These are phyloP conservation scores for Micropoecilia bifurca DNA, from an alignment of 2,797 vertebrate species.

Conservation along the genomic window DNA sequence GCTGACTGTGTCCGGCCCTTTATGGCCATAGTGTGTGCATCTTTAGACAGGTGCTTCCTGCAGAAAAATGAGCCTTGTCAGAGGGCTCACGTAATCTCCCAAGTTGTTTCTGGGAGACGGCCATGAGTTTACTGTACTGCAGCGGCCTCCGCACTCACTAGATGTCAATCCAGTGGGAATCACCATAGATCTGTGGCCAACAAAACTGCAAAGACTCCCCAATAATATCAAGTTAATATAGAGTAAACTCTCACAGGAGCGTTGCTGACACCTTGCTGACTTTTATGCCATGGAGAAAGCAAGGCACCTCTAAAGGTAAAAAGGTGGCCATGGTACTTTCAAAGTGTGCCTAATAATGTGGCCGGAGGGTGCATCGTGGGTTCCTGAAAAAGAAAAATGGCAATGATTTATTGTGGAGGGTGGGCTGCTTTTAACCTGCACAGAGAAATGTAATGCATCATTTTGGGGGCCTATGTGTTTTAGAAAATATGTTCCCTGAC, in stretches of 20 bases:
- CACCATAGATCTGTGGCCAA: neutral
- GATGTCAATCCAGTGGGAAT: neutral
- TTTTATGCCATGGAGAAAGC: too few species aligned
- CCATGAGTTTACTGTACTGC: neutral
- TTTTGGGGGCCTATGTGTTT: neutral
- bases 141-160: neutral
- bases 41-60: neutral
- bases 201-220: neutral
- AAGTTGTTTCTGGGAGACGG: neutral
- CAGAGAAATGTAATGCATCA: neutral
- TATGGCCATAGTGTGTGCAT: neutral
- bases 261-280: neutral
- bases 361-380: neutral
- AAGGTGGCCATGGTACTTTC: neutral
- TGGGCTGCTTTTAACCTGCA: conserved; percentile 25
- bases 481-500: conserved; percentile 17
- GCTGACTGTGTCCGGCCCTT: neutral
- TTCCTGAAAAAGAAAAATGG: conserved; percentile 3
- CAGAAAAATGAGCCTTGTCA: neutral
- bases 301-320: neutral
- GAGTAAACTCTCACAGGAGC: neutral
- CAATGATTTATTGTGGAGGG: conserved; percentile 3
- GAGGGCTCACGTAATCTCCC: neutral
- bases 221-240: neutral
- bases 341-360: neutral